Evolutionary conservation across 2,113 vertebrate genomes (phyloP), one percentile per base, ranked within the genome.

Genomic region (Bubo bubo): DNA sequence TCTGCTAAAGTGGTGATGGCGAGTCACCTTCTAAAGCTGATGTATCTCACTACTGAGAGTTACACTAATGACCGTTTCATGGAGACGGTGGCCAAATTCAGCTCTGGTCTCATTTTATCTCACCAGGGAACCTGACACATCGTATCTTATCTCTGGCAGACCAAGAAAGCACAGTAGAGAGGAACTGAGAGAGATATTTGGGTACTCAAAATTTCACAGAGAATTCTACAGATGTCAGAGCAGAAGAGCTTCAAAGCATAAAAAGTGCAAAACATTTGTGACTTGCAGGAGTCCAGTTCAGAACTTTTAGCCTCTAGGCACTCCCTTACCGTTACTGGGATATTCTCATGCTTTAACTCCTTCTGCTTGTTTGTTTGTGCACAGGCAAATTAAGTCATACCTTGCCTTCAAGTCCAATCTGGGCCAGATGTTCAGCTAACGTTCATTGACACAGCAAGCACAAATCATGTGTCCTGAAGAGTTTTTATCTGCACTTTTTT

Each of bases 251-350:
- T 89, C 92, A 92, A 75, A 80, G 55, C 30, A 60, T 49, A 60
- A 85, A 94, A 96, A 91, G 96, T 96, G 92, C 41, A 86, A 95
- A 94, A 74, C n/a, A 16, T 94, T 96, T 94, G 60, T 96, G 95
- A 95, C 92, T 97, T 93, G 55, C 62, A 94, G 7, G 16, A 94
- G 79, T 49, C 45, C 52, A 79, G 52, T 59, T 92, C 80, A 83
- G 79, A 94, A 87, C 58, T 79, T 72, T 41, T 27, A 85, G 55
- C 91, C 93, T 90, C 26, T 41, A 81, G 89, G 81, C 62, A 59
- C 32, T 88, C 59, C 53, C 34, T 86, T 39, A 82, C n/a, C 27
- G 35, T 14, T 53, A 34, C 73, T 55, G 39, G 49, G 72, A 47
- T 86, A 26, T 96, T 93, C 75, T 92, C 84, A 94, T 30, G 7